phyloP scores from a whole-genome alignment of 2,113 vertebrate species.

The Catharus minimus region DNA sequence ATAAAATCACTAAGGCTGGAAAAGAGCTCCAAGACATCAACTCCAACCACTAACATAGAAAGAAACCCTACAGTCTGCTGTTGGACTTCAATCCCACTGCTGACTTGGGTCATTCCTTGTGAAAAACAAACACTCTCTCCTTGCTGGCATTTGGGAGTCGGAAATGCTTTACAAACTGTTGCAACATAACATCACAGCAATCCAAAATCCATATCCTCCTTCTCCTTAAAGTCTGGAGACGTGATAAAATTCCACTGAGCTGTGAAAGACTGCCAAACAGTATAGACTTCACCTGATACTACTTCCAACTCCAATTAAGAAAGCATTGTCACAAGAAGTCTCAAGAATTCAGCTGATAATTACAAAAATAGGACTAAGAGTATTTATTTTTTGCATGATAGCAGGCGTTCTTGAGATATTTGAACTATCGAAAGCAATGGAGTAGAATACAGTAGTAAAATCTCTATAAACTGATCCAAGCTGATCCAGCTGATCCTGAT shows the following conservation, averaged over 20 bases:
- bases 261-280: conserved; percentile 75
- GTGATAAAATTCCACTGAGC: conserved; percentile 78
- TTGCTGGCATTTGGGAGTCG: background rate
- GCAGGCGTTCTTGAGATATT: background rate
- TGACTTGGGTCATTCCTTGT: background rate
- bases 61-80: background rate
- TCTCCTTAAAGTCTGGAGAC: conserved; percentile 78
- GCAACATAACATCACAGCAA: background rate
- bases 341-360: conserved; percentile 79
- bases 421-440: background rate
- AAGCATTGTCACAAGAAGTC: conserved; percentile 73
- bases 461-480: background rate
- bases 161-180: background rate
- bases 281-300: conserved; percentile 79
- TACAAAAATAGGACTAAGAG: conserved; percentile 1
- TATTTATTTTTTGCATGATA: background rate
- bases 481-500: background rate
- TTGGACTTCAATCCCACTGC: background rate
- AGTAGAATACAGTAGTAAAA: background rate
- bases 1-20: background rate
- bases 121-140: background rate
- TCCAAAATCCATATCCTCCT: conserved; percentile 56
- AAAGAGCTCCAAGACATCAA: background rate
- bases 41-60: background rate
- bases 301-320: conserved; percentile 78